Evolutionary conservation across 2,113 vertebrate species (phyloP).

Genomic region (Laticauda laticaudata): DNA sequence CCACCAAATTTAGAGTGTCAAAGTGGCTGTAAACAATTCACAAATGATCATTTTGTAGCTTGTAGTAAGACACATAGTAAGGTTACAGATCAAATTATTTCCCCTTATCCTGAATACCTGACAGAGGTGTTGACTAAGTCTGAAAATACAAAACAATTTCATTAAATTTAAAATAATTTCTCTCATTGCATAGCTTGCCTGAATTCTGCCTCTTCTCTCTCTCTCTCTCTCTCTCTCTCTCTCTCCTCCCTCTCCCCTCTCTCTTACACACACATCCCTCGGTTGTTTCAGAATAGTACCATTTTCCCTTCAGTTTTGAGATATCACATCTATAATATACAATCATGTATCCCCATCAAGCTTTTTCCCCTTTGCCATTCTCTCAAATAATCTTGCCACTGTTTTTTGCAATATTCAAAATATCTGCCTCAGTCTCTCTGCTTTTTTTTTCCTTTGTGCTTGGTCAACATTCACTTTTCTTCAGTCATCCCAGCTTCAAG

Average conservation of each 20-base stretch:
- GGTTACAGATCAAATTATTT: background rate
- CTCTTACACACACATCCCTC: background rate
- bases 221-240: too few species aligned
- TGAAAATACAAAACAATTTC: background rate
- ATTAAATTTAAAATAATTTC: background rate
- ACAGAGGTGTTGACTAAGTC: background rate
- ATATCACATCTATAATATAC: background rate
- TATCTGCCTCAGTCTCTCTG: background rate
- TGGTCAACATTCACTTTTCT: background rate
- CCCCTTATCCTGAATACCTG: background rate
- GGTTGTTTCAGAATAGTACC: background rate
- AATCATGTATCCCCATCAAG: background rate
- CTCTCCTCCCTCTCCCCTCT: too few species aligned
- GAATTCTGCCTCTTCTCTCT: background rate
- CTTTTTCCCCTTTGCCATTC: background rate
- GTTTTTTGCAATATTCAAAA: background rate
- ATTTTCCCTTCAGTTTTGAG: background rate
- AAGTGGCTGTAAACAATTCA: background rate
- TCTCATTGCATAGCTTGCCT: background rate
- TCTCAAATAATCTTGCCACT: background rate
- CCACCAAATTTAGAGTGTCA: background rate
- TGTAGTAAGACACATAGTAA: background rate
- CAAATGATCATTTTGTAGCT: background rate
- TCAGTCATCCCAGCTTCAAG: background rate
- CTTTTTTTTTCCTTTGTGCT: background rate